Conservation (phyloP, 2,797 vertebrate genomes). For the Malurus splendens region DNA sequence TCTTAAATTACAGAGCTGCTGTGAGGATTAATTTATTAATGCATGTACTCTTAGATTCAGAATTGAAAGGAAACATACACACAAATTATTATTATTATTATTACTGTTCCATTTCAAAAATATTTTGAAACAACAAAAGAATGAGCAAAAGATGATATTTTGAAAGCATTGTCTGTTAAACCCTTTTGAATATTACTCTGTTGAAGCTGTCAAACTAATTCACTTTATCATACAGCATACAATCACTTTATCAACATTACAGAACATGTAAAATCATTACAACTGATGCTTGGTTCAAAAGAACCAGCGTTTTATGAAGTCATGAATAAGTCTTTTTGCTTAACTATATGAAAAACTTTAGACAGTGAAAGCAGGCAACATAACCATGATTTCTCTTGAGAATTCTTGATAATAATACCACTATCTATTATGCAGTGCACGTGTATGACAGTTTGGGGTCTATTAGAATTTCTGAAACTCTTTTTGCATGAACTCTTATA, state of each 20-base stretch:
- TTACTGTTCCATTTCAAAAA: not conserved
- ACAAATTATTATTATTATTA: conserved; percentile 24
- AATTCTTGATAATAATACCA: not conserved
- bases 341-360: conserved; percentile 42
- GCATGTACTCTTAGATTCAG: not conserved
- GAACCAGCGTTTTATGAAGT: not conserved
- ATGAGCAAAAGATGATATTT: not conserved
- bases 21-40: conserved; percentile 31
- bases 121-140: conserved; percentile 18
- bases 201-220: not conserved
- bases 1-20: conserved; percentile 11
- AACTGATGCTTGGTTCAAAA: not conserved
- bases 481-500: not conserved
- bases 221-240: not conserved
- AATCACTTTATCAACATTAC: not conserved
- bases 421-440: not conserved
- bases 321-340: not conserved
- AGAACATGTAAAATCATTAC: not conserved
- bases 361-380: conserved; percentile 19
- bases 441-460: conserved; percentile 27
- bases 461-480: conserved; percentile 29
- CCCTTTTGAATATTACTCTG: not conserved
- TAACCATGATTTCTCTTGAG: conserved; percentile 10
- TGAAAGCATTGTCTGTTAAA: not conserved
- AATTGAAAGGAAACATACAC: conserved; percentile 7